Evolutionary conservation across 2,113 vertebrate genomes (phyloP), one percentile per base, ranked within the genome.

Genomic region (Mastomys natalensis): DNA sequence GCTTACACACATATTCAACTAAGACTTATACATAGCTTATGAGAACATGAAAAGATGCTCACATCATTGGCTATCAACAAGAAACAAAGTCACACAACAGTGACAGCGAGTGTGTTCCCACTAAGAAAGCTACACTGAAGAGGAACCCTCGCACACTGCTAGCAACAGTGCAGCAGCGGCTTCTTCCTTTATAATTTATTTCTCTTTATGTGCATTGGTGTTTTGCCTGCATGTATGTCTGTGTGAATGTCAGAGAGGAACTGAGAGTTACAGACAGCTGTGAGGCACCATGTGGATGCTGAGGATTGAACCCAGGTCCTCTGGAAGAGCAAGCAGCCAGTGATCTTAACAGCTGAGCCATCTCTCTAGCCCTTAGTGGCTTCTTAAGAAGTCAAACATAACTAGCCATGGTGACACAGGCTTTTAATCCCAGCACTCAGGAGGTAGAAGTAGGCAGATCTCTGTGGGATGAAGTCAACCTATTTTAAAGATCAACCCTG

Each of bases 11-110:
- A 40, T 45, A 87, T 77, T 87, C 24, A 77, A 82, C 37, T 55
- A 62, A 48, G 26, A 94, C 11, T 77, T 1, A 34, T 31, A 31
- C 58, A 80, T 12, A 74, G 40, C 9, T 77, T 64, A 55, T 34
- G 31, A 94, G 53, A 64, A 89, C 55, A 58, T 82, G 60, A 93
- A 90, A 84, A 87, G 22, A 26, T 40, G 88, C 34, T 66, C 86
- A 26, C 34, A 92, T 77, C 31, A 90, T 40, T 60, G 94, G 74
- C 80, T 62, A 72, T 24, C 51, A 78, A 37, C 68, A 45, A 40
- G 84, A 91, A 58, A 17, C 87, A 62, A 60, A 45, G 40, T 29
- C 29, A 78, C 95, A 95, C 37, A 12, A 88, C 12, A 70, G 22
- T 3, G 31, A 92, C 43, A 84, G 53, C 58, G 26, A 55, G 24